Conservation (phyloP, 2,888 invertebrate genomes). For the Platycnemis pennipes region DNA sequence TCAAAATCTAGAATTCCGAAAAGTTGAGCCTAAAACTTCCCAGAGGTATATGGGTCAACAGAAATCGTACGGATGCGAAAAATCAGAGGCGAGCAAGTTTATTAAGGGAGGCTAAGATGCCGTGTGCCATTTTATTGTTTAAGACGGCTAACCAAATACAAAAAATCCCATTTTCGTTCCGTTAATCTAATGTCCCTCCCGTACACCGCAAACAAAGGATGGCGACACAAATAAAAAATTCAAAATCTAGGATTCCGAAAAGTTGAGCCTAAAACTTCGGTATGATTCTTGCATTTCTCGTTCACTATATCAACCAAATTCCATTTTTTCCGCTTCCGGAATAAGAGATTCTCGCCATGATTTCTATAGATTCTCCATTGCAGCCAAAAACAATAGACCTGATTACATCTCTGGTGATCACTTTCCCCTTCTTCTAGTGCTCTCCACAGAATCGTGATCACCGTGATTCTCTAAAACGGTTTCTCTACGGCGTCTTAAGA, state of each 20-base stretch:
- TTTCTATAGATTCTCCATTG: background rate
- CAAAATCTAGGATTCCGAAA: no score
- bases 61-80: no score
- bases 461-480: slow-evolving; percentile 50
- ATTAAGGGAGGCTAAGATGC: no score
- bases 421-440: background rate
- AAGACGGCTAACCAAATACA: no score
- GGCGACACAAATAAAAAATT: no score
- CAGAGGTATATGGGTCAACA: no score
- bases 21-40: background rate
- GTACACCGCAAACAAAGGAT: no score
- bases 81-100: no score
- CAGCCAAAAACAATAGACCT: background rate
- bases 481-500: background rate
- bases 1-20: no score
- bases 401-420: slow-evolving; percentile 25
- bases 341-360: background rate
- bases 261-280: background rate
- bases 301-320: background rate
- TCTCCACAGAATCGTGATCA: slow-evolving; percentile 20
- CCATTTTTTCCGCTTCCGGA: background rate
- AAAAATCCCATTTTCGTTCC: background rate
- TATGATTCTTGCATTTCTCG: background rate
- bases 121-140: no score
- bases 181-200: no score